phyloP scores from a whole-genome alignment of 2,797 vertebrate species.

The Glossophaga mutica region DNA sequence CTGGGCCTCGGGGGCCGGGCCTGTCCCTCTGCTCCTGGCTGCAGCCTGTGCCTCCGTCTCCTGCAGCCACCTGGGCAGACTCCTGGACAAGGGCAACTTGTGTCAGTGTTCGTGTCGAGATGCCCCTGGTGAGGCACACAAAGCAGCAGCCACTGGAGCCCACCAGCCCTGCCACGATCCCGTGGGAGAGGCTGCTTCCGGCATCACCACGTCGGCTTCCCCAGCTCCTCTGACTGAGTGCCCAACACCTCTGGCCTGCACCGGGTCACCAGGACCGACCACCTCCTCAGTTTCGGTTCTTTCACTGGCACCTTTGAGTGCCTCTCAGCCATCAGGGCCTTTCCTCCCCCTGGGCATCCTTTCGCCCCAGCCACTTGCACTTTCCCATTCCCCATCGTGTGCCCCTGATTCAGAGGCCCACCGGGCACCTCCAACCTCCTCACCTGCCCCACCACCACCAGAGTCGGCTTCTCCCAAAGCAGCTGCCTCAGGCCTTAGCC shows the following conservation, averaged over 20 bases:
- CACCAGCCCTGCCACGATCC: fast-evolving
- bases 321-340: background rate
- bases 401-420: background rate
- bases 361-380: background rate
- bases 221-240: fast-evolving
- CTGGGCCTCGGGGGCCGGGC: fast-evolving
- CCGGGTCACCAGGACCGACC: background rate
- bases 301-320: background rate
- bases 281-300: background rate
- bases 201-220: fast-evolving
- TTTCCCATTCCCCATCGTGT: background rate
- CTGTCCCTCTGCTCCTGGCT: background rate
- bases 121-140: fast-evolving
- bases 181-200: fast-evolving
- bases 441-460: background rate
- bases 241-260: background rate
- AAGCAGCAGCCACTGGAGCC: fast-evolving
- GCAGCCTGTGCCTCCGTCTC: background rate
- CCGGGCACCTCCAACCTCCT: background rate
- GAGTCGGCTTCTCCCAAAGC: background rate
- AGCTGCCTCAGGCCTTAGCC: background rate
- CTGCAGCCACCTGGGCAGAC: background rate
- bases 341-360: too few relatives aligned
- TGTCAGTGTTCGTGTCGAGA: background rate
- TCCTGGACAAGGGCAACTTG: fast-evolving